phyloP scores from a whole-genome alignment of 2,888 invertebrate species.

The Synergus laeviventris region DNA sequence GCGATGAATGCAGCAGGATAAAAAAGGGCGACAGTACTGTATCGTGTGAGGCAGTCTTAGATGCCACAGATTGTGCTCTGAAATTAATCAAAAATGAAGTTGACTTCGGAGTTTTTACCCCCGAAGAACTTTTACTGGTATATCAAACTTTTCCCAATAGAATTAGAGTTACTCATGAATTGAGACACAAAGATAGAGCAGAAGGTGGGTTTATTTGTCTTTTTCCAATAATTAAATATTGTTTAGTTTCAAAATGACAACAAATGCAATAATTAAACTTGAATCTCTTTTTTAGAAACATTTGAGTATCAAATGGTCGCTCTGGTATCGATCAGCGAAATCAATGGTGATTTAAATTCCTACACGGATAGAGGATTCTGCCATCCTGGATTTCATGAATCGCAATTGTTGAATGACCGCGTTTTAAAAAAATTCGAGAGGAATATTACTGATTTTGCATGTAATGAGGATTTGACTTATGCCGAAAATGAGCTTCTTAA shows the following conservation, averaged over 20 bases:
- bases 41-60: slow-evolving; percentile 61
- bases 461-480: slow-evolving; percentile 69
- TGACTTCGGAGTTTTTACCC: slow-evolving; percentile 80
- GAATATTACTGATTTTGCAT: slow-evolving; percentile 68
- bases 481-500: slow-evolving; percentile 80
- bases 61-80: slow-evolving; percentile 81
- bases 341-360: slow-evolving; percentile 73
- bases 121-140: slow-evolving; percentile 81
- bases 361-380: slow-evolving; percentile 79
- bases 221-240: not conserved
- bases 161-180: slow-evolving; percentile 63
- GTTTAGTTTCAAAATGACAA: not conserved
- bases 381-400: slow-evolving; percentile 81
- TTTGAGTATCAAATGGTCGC: slow-evolving; percentile 81
- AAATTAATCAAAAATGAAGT: slow-evolving; percentile 77
- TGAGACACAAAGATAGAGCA: slow-evolving; percentile 61
- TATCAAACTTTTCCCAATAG: slow-evolving; percentile 64
- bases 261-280: not conserved
- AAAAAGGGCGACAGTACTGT: slow-evolving; percentile 57
- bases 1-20: slow-evolving; percentile 55
- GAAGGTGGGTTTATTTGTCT: slow-evolving; percentile 67
- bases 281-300: slow-evolving; percentile 71
- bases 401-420: slow-evolving; percentile 79
- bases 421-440: slow-evolving; percentile 81
- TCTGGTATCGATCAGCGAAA: slow-evolving; percentile 75